phyloP scores from a whole-genome alignment of 2,113 vertebrate genomes.

The Gobio gobio region DNA sequence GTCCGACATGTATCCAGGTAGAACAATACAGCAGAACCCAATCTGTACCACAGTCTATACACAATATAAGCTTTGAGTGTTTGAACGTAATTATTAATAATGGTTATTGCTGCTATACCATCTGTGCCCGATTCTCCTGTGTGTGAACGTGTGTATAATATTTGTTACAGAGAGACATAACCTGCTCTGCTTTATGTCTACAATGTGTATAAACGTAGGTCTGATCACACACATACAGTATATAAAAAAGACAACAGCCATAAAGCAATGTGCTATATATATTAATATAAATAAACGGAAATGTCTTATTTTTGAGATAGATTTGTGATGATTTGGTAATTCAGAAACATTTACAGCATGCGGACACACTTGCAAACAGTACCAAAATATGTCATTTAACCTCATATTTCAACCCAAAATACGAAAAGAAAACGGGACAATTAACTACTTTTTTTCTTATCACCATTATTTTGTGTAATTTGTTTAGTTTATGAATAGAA shows the following conservation, averaged over 20 bases:
- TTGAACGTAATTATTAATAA: conserved; percentile 65
- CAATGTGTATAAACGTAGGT: conserved; percentile 61
- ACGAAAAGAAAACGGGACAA: too few species aligned
- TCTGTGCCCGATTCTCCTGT: conserved; percentile 76
- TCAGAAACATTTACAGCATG: conserved; percentile 11
- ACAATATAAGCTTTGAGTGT: conserved; percentile 63
- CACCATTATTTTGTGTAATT: too few species aligned
- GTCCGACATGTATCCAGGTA: conserved; percentile 34
- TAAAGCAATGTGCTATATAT: conserved; percentile 72
- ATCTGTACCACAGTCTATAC: conserved; percentile 43
- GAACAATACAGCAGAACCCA: conserved; percentile 5
- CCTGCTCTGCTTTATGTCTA: conserved; percentile 61
- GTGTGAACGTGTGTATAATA: conserved; percentile 72
- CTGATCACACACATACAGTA: conserved; percentile 50
- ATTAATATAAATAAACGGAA: conserved; percentile 78
- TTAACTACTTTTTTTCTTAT: too few species aligned
- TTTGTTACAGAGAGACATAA: conserved; percentile 65
- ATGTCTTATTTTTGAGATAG: conserved; percentile 80
- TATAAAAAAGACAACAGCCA: conserved; percentile 57
- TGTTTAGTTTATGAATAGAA: background rate
- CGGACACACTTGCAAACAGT: background rate
- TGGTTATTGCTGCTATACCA: conserved; percentile 82
- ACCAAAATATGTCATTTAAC: background rate
- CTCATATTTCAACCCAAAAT: too few species aligned
- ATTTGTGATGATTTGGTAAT: conserved; percentile 60